Conservation (phyloP, 2,113 vertebrate genomes). For the Verasper variegatus region DNA sequence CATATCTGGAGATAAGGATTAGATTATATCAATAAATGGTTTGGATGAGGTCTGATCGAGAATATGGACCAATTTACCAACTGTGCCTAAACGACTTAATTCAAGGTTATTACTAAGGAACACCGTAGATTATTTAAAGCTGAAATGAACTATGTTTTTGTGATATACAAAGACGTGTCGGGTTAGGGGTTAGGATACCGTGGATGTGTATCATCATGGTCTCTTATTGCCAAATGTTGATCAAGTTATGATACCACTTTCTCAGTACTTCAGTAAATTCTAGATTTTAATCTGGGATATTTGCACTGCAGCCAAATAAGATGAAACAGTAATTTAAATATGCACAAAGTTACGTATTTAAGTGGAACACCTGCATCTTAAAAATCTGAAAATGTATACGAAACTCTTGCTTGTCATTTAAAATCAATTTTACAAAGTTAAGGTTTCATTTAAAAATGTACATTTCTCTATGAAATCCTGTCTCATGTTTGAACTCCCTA, state of each 20-base stretch:
- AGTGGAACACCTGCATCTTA: neutral
- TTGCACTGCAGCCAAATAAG: neutral
- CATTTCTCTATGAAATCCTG: slow-evolving; percentile 28
- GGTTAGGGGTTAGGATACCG: too few relatives aligned
- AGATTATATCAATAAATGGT: slow-evolving; percentile 67
- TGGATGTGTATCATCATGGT: neutral
- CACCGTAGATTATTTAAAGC: neutral
- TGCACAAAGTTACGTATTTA: neutral
- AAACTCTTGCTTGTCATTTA: neutral
- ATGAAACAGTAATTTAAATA: neutral
- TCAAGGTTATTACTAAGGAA: slow-evolving; percentile 30
- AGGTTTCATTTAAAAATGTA: neutral
- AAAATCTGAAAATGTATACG: slow-evolving; percentile 4
- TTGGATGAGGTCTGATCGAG: slow-evolving; percentile 53
- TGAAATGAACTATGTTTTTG: slow-evolving; percentile 12
- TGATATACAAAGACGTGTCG: neutral
- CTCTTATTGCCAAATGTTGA: slow-evolving; percentile 7
- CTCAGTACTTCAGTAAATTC: neutral
- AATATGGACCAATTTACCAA: slow-evolving; percentile 58
- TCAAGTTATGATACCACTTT: neutral
- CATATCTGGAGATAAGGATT: slow-evolving; percentile 57
- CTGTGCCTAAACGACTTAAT: slow-evolving; percentile 32
- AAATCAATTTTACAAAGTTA: slow-evolving; percentile 4
- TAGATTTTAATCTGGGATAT: too few relatives aligned
- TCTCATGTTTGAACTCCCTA: slow-evolving; percentile 51